Percentiles rank a stretch among this genome's conserved stretches.
phyloP scores from a whole-genome alignment of 2,888 invertebrate species.

The Ectemnius lituratus region DNA sequence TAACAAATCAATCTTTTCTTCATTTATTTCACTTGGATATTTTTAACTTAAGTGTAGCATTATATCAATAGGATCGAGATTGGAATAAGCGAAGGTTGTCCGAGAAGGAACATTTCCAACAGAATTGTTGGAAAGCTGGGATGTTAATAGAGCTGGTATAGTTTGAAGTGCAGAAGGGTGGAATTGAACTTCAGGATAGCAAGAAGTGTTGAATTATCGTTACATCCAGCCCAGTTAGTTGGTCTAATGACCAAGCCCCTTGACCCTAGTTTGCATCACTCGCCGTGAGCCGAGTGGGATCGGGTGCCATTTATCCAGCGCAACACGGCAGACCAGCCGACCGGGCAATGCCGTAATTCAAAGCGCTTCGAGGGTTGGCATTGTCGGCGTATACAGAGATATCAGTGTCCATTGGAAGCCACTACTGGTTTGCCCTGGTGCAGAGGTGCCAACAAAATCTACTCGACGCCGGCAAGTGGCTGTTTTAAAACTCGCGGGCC shows the following conservation, averaged over 20 bases:
- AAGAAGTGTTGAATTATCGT: conserved; percentile 42
- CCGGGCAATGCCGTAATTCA: conserved; percentile 53
- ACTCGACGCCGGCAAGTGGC: background rate
- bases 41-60: no score
- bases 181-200: no score
- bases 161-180: no score
- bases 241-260: conserved; percentile 46
- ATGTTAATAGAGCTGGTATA: no score
- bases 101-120: no score
- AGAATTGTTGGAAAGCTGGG: no score
- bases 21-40: no score
- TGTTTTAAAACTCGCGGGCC: background rate
- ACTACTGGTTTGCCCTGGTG: conserved; percentile 19
- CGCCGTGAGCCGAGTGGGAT: conserved; percentile 47
- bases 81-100: no score
- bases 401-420: conserved; percentile 37
- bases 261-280: conserved; percentile 59
- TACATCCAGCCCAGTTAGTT: conserved; percentile 41
- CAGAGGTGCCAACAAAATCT: conserved; percentile 13
- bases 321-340: conserved; percentile 36
- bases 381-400: conserved; percentile 44
- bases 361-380: conserved; percentile 46
- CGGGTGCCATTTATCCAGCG: conserved; percentile 59
- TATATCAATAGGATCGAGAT: no score
- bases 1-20: no score